A percentile compares a stretch with the other conserved stretches of the same genome.
These are phyloP conservation scores for Osmerus eperlanus DNA, from an alignment of 2,113 vertebrate genomes.

Conservation along the genomic window DNA sequence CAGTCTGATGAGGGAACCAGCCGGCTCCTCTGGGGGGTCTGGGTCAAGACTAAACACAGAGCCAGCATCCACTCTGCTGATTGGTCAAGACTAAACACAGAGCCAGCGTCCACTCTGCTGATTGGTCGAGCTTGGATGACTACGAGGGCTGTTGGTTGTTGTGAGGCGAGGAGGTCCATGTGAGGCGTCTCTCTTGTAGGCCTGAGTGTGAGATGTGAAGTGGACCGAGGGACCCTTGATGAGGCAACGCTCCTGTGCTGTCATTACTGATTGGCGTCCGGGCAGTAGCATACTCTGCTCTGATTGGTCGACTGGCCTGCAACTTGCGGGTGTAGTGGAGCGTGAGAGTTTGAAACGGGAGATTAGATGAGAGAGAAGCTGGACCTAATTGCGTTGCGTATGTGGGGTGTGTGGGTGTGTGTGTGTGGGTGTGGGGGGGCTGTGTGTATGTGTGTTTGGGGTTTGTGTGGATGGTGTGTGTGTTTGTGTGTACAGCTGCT, in stretches of 20 bases:
- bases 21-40: slow-evolving; percentile 34
- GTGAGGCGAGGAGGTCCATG: slow-evolving; percentile 46
- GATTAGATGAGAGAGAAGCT: slow-evolving; percentile 20
- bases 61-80: slow-evolving; percentile 52
- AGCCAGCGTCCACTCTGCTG: slow-evolving; percentile 52
- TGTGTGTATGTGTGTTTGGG: background rate
- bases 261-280: slow-evolving; percentile 64
- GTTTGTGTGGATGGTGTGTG: slow-evolving; percentile 12
- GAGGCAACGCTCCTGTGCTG: slow-evolving; percentile 43
- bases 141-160: slow-evolving; percentile 74
- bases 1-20: slow-evolving; percentile 53
- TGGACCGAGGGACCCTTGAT: slow-evolving; percentile 59
- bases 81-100: slow-evolving; percentile 65
- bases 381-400: slow-evolving; percentile 49
- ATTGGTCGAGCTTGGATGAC: slow-evolving; percentile 76
- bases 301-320: slow-evolving; percentile 52
- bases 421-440: background rate
- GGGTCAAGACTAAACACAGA: slow-evolving; percentile 55
- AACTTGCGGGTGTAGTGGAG: slow-evolving; percentile 65
- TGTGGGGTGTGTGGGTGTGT: background rate
- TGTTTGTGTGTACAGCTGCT: slow-evolving; percentile 21
- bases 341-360: slow-evolving; percentile 40
- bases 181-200: slow-evolving; percentile 57
- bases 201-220: slow-evolving; percentile 63
- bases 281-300: slow-evolving; percentile 50